Evolutionary conservation across 2,797 vertebrate species (phyloP).

Genomic region (Gymnoscopelus braueri): DNA sequence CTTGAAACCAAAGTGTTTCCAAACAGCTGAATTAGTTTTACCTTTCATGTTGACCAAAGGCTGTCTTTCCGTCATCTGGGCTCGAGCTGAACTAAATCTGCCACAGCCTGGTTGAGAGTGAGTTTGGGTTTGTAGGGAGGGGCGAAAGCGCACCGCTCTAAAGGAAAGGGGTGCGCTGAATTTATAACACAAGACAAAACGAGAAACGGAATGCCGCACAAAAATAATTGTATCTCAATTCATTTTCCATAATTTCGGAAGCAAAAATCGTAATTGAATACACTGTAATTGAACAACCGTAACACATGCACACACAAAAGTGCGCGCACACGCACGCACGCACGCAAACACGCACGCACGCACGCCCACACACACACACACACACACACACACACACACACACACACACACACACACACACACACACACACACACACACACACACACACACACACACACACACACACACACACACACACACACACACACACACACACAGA

Average conservation of each 20-base stretch:
- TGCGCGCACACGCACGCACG: too few species aligned
- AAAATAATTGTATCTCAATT: not conserved
- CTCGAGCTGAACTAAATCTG: not conserved
- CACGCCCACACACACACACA: not conserved
- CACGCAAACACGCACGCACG: too few species aligned
- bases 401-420: too few species aligned
- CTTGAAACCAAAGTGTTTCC: constrained; percentile 17
- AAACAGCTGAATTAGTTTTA: constrained; percentile 8
- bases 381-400: not conserved
- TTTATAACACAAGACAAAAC: not conserved
- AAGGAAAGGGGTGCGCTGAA: constrained; percentile 1
- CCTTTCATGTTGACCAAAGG: constrained; percentile 14
- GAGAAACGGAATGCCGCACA: not conserved
- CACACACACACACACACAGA: constrained; percentile 22
- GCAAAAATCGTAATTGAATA: too few species aligned
- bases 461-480: constrained; percentile 1
- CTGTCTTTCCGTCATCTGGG: not conserved
- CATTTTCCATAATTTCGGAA: too few species aligned
- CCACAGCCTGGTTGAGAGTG: not conserved
- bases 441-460: too few species aligned
- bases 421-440: too few species aligned
- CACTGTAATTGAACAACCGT: too few species aligned
- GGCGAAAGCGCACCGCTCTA: constrained; percentile 5
- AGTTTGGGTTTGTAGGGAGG: constrained; percentile 2
- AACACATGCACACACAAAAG: too few species aligned